These are phyloP conservation scores for Xenotilapia caudafasciata DNA, from an alignment of 2,113 vertebrate species.

Conservation along the genomic window DNA sequence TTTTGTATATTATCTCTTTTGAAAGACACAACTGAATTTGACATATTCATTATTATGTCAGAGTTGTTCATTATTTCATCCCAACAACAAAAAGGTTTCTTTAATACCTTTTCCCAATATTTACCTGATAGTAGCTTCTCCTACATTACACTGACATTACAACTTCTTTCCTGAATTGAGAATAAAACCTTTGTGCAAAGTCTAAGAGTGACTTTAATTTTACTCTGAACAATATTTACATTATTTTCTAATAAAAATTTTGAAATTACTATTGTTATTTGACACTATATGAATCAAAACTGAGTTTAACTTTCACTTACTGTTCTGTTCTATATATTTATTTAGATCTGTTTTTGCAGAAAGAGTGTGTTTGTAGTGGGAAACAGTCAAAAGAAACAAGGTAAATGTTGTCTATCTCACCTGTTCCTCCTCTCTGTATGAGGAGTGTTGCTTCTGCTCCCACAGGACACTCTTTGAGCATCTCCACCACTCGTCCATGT, in stretches of 20 bases:
- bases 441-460: constrained; percentile 91
- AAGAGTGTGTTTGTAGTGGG: not conserved
- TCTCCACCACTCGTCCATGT: constrained; percentile 97
- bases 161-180: not conserved
- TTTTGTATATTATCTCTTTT: not conserved
- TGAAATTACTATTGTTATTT: not conserved
- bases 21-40: not conserved
- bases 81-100: not conserved
- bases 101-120: not conserved
- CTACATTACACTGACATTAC: not conserved
- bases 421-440: constrained; percentile 88
- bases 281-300: not conserved
- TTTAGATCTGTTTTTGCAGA: not conserved
- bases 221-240: not conserved
- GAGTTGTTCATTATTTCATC: not conserved
- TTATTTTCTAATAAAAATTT: not conserved
- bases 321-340: not conserved
- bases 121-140: not conserved
- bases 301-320: not conserved
- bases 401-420: constrained; percentile 9
- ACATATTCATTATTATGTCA: not conserved
- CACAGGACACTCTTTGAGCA: constrained; percentile 96
- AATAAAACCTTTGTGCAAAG: not conserved
- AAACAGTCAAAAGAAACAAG: not conserved
- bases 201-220: not conserved